These are phyloP conservation scores for Strigamia crassipes DNA, from an alignment of 2,888 invertebrate species.

Conservation along the genomic window DNA sequence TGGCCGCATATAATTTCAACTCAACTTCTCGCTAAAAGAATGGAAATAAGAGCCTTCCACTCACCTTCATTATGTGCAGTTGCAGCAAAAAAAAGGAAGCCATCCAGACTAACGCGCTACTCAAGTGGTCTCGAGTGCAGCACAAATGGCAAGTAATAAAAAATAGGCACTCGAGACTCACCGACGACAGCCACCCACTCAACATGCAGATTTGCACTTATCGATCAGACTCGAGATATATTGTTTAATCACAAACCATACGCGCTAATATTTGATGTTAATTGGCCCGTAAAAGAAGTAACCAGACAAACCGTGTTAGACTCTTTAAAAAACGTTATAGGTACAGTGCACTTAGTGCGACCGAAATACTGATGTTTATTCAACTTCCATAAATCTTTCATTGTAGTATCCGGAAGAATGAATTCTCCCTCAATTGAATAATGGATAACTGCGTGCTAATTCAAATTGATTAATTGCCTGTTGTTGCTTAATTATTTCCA, in stretches of 20 bases:
- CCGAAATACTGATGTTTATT: too few species aligned
- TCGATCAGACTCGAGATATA: background rate
- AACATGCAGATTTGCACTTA: background rate
- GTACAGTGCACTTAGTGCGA: too few species aligned
- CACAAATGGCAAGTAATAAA: background rate
- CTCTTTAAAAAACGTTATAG: too few species aligned
- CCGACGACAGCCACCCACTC: constrained; percentile 3
- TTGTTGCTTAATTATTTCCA: too few species aligned
- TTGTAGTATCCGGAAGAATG: too few species aligned
- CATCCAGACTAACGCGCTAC: constrained; percentile 10
- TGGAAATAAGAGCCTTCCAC: constrained; percentile 4
- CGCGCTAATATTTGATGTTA: background rate
- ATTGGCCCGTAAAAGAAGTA: background rate
- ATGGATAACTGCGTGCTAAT: too few species aligned
- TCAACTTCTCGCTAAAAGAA: background rate
- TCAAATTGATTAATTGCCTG: too few species aligned
- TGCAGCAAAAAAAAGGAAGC: constrained; percentile 3
- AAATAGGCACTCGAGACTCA: constrained; percentile 10
- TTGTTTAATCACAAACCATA: background rate
- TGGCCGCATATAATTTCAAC: background rate
- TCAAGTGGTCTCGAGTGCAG: constrained; percentile 3
- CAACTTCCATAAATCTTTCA: too few species aligned
- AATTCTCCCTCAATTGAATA: too few species aligned
- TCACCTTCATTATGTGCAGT: constrained; percentile 10
- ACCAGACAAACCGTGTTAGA: background rate